Base-by-base conservation (phyloP, 2,888 invertebrate species). In the Theretra japonica region DNA sequence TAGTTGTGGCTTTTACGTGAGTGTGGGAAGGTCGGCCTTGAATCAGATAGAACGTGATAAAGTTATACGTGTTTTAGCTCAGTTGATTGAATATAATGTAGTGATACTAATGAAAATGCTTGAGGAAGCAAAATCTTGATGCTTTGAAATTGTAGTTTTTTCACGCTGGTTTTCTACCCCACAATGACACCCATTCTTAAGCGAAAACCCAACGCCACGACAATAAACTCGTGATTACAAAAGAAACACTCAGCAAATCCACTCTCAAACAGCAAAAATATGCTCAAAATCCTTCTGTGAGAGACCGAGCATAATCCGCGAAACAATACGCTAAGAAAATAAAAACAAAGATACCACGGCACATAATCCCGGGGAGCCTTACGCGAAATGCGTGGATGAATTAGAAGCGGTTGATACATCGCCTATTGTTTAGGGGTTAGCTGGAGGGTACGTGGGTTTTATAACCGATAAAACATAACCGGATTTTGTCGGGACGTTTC, bases 351-450 rank as follows among this genome's bases (percentile, higher is more conserved):
- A 48, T 25, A 65, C 41, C 48, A 41, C 41, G 23, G 23, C 23
- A 17, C 21, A 62, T 65, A 65, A 65, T 65, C 65, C 65, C 21
- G 41, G 17, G 21, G 62, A 62, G 19, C 7, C 33, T 62, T 65
- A 53, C 53, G 23, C 41, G 48, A 15, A 19, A 6, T 65, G 65
- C 23, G 21, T 48, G 5, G 41, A 65, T 65, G 23, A 21, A 53
- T 53, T 76, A 79, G 72, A 74, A 72, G 71, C 68, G 72, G 60
- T 71, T 75, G 76, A 79, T 77, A 73, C 75, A 75, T 74, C 75
- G 75, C 72, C 75, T 74, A 76, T 79, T 78, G 79, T 79, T 72
- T 73, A 65, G 73, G 73, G 72, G 58, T 69, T 73, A 48, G 48
- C 65, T 8, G 48, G 23, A 15, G 48, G 48, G 48, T 65, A 65